Evolutionary conservation across 2,888 invertebrate species (phyloP), one percentile per base, ranked within the genome.

Genomic region (Andrena flavipes): DNA sequence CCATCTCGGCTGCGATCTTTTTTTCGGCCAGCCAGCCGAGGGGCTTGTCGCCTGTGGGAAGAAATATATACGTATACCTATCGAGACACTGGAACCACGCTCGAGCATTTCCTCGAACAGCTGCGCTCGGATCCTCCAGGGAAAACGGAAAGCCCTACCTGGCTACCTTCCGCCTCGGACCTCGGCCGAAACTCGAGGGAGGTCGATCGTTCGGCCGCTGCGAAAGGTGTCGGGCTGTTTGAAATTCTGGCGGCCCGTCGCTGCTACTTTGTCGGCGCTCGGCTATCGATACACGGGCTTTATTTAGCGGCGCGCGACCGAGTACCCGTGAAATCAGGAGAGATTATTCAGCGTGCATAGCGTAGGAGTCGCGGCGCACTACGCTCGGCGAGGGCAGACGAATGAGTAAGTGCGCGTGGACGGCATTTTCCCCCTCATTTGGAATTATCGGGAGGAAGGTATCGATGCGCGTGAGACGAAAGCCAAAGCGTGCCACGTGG

Each of bases 401-500:
- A 76, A 67, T 75, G 78, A 80, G 80, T 73, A 70, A 69, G 86
- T 75, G 71, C 81, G 80, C 85, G 84, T 80, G 77, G 85, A 78
- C 85, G 77, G 87, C 84, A 78, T 84, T 84, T 84, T 80, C 65
- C 59, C 76, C 54, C 72, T 80, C 75, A 77, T 84, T 80, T 74
- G 49, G 78, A 84, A 88, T 87, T 78, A 87, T 85, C 83, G 79
- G 72, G 87, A 84, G 84, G 88, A 88, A 88, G 90, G 80, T 79
- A 84, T 76, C 59, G 80, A 62, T 72, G 90, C 78, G 83, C 91
- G 90, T 91, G 91, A 91, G 86, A 78, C 82, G 91, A 82, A 85
- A 90, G 67, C 64, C 72, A 87, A 91, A 77, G 68, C 80, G 65
- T 78, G 90, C 89, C 91, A 90, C 91, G 91, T 91, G 91, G 90